Evolutionary conservation across 2,888 invertebrate species (phyloP).

Genomic region (Gisinianus flammeolus): DNA sequence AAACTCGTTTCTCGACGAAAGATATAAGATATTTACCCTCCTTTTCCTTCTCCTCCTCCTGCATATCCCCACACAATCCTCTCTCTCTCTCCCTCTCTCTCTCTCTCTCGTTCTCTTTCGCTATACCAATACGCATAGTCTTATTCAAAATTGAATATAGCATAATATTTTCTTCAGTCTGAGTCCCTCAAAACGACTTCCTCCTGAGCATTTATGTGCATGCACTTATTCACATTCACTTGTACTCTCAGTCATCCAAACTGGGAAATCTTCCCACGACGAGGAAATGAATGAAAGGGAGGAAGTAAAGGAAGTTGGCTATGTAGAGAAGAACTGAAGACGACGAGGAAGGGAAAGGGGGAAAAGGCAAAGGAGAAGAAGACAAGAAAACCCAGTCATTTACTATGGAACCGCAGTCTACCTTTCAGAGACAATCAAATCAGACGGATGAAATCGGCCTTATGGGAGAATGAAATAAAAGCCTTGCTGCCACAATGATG

Average conservation of each 20-base stretch:
- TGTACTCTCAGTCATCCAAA: too few relatives aligned
- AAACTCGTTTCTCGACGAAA: background rate
- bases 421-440: slow-evolving; percentile 34
- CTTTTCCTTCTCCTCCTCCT: background rate
- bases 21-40: background rate
- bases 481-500: slow-evolving; percentile 43
- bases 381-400: background rate
- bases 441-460: slow-evolving; percentile 33
- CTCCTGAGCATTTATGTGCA: too few relatives aligned
- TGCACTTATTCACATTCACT: too few relatives aligned
- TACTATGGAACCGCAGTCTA: background rate
- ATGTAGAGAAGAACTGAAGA: background rate
- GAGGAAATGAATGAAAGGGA: slow-evolving; percentile 33
- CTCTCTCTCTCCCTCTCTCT: slow-evolving; percentile 14
- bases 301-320: background rate
- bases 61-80: background rate
- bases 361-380: background rate
- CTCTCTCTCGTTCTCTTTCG: slow-evolving; percentile 15
- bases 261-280: background rate
- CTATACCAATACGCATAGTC: too few relatives aligned
- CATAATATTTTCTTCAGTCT: slow-evolving; percentile 22
- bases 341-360: background rate
- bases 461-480: slow-evolving; percentile 37
- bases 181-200: too few relatives aligned
- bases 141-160: background rate